Base-by-base conservation (phyloP, 2,113 vertebrate genomes). In the Murina feae region DNA sequence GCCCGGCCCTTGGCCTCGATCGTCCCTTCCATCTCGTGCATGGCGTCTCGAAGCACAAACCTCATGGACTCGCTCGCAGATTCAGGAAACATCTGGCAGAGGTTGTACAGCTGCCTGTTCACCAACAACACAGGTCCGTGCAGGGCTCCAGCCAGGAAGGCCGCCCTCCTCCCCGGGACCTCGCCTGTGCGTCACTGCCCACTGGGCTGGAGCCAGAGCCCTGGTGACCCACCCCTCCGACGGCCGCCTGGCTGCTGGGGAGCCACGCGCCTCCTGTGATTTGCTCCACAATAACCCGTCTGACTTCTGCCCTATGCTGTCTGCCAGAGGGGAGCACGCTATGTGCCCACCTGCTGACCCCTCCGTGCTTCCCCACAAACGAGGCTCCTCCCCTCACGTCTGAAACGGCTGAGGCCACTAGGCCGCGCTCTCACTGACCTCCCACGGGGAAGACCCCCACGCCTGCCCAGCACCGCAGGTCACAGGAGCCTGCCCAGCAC, bases 1-100 rank as follows among this genome's bases (percentile, higher is more conserved):
- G 98, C 97, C 4, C 98, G 98, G 89, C 99, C 99, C 97, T 97
- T 99, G 95, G 98, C 98, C 98, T 99, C 99, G 30, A 99, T 32
- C 23, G 42, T 94, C 96, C 98, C 98, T 87, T 99, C 99, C 98
- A 99, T 98, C 84, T 98, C 98, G 3, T 99, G 99, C 47, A 98
- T 98, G 47, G 98, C 98, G 0, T 99, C 99, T 91, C 97, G 97
- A 6, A 99, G 97, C 55, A 99, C 95, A 32, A 97, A 98, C 93
- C 98, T 98, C 90, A 99, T 37, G 17, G 98, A 96, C 35, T 97
- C 96, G 87, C 98, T 98, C 8, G 99, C 98, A 2, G 98, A 97
- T 9, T 98, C 98, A 10, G 99, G 99, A 97, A 99, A 99, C 98
- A 99, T 98, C 98, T 99, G 99, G 96, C 99, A 99, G 66, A 99